Conservation (phyloP, 2,797 vertebrate genomes). For the Xerus rutilus region DNA sequence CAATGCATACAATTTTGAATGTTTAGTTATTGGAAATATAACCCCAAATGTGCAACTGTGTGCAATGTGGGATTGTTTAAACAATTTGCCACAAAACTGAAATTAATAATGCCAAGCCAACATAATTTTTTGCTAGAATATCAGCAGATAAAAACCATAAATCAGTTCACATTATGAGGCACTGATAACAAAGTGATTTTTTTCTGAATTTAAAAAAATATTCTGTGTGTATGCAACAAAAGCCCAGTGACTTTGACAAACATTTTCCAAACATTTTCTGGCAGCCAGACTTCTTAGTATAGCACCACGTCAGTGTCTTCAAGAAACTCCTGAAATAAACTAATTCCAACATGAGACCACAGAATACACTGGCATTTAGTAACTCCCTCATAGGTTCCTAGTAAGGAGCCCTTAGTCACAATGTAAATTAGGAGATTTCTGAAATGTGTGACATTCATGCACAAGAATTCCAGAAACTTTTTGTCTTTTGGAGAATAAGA, state of each 20-base stretch:
- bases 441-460: neutral
- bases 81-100: neutral
- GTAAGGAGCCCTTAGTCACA: neutral
- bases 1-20: neutral
- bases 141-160: neutral
- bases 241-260: neutral
- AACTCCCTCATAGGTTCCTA: neutral
- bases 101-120: neutral
- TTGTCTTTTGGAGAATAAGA: neutral
- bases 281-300: neutral
- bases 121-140: neutral
- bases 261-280: conserved; percentile 1
- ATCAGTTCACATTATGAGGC: neutral
- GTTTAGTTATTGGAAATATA: neutral
- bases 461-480: neutral
- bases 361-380: neutral
- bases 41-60: neutral
- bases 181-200: neutral
- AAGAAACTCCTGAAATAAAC: conserved; percentile 19
- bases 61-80: neutral
- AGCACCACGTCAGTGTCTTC: neutral
- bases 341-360: neutral
- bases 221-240: neutral
- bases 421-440: neutral
- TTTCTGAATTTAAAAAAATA: neutral